Percentiles rank a stretch among this genome's conserved stretches.
Evolutionary conservation across 2,797 vertebrate genomes (phyloP).

Genomic region (Alectoris magna): DNA sequence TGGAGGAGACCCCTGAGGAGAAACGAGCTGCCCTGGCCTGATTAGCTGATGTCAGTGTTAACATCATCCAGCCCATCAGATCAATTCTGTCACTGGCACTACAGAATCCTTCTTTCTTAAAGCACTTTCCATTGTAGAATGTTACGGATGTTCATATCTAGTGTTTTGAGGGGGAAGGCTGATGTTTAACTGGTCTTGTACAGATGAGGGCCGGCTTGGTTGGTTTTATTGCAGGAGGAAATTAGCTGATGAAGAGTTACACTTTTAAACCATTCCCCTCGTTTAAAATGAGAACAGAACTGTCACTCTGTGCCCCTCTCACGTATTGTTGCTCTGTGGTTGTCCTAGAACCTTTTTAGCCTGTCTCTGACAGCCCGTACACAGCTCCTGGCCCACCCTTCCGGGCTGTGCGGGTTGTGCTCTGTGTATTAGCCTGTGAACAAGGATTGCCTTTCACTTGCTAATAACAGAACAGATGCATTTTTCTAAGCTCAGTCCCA

Average conservation of each 20-base stretch:
- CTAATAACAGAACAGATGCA: conserved; percentile 63
- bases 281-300: conserved; percentile 68
- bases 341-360: conserved; percentile 60
- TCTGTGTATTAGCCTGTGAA: conserved; percentile 26
- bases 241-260: conserved; percentile 73
- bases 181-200: conserved; percentile 67
- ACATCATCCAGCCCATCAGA: conserved; percentile 75
- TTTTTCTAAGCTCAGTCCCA: conserved; percentile 31
- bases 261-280: conserved; percentile 75
- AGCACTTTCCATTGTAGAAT: conserved; percentile 83
- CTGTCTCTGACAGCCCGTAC: conserved; percentile 5
- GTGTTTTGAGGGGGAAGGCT: conserved; percentile 80
- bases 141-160: conserved; percentile 76
- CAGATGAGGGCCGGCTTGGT: conserved; percentile 33
- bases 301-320: conserved; percentile 63
- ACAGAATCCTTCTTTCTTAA: conserved; percentile 82
- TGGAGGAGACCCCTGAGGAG: conserved; percentile 96
- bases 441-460: conserved; percentile 69
- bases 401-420: conserved; percentile 51
- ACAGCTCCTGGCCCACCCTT: conserved; percentile 34
- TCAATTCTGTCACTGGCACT: conserved; percentile 81
- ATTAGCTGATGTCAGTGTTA: conserved; percentile 63
- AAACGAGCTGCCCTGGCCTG: conserved; percentile 92
- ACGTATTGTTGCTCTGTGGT: conserved; percentile 63
- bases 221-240: conserved; percentile 71